Percentiles rank a stretch among this genome's conserved stretches.
Evolutionary conservation across 2,888 invertebrate genomes (phyloP).

Genomic region (Nezara viridula): DNA sequence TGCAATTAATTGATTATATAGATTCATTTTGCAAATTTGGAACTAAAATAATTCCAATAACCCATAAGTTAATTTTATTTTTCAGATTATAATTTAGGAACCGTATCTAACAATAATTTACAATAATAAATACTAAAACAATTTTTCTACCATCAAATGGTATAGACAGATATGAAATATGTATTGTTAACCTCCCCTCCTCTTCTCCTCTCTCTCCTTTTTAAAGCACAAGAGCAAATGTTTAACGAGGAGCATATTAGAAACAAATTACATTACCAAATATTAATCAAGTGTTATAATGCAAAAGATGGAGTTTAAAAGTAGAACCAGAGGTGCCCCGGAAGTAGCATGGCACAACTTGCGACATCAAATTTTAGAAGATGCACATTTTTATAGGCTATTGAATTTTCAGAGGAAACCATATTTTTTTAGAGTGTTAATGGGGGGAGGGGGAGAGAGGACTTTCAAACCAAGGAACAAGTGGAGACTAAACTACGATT

Average conservation of each 20-base stretch:
- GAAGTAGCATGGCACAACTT: no score
- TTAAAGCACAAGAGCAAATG: neutral
- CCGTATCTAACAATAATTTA: neutral
- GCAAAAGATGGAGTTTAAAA: neutral
- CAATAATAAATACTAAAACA: neutral
- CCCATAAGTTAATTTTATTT: neutral
- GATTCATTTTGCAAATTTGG: neutral
- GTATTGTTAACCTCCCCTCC: neutral
- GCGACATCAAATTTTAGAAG: no score
- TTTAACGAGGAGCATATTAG: neutral
- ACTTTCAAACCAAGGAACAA: no score
- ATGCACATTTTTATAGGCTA: no score
- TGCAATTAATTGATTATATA: neutral
- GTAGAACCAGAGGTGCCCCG: no score
- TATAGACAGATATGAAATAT: neutral
- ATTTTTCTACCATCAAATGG: neutral
- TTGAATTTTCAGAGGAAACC: no score
- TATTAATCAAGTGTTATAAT: neutral
- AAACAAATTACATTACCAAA: neutral
- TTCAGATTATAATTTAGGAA: neutral
- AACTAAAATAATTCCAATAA: neutral
- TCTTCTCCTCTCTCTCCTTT: neutral
- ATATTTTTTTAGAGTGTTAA: no score
- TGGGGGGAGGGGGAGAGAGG: no score
- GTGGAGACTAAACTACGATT: no score